Conservation (phyloP, 1,140 invertebrate species). For the Amphibalanus amphitrite region DNA sequence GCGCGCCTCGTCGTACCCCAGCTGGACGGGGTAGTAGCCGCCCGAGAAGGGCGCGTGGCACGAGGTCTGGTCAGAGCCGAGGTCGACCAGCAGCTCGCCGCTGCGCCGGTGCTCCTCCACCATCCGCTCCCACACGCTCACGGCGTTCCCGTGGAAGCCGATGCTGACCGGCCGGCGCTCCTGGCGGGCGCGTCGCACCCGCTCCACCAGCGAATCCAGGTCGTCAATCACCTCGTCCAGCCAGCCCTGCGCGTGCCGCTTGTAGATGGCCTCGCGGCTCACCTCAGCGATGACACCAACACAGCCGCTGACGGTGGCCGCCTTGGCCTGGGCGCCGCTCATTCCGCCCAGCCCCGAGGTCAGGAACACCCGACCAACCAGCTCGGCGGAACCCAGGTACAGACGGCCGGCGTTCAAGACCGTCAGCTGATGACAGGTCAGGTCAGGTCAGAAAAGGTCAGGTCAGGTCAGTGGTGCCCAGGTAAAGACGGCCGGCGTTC, state of each 20-base stretch:
- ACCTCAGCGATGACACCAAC: conserved; percentile 50
- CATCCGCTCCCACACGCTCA: conserved; percentile 42
- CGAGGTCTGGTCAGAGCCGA: conserved; percentile 52
- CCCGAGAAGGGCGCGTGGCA: conserved; percentile 47
- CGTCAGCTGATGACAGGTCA: background rate
- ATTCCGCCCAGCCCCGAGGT: conserved; percentile 49
- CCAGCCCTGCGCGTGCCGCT: conserved; percentile 45
- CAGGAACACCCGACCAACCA: conserved; percentile 42
- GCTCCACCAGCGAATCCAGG: conserved; percentile 33
- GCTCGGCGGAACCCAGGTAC: conserved; percentile 32
- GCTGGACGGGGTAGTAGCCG: conserved; percentile 45
- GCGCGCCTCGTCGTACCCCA: conserved; percentile 27
- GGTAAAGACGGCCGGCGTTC: background rate
- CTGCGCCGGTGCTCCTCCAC: conserved; percentile 34
- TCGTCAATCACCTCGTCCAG: conserved; percentile 33
- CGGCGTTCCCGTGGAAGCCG: conserved; percentile 44
- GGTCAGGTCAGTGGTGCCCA: background rate
- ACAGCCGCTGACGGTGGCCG: conserved; percentile 44
- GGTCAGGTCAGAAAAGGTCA: no score
- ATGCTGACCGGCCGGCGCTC: conserved; percentile 24
- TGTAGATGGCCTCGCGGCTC: conserved; percentile 35
- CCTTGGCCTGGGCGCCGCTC: conserved; percentile 50
- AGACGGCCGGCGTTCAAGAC: conserved; percentile 45
- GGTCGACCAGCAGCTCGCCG: conserved; percentile 39
- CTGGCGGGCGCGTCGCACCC: conserved; percentile 28